Evolutionary conservation across 2,888 invertebrate genomes (phyloP), one percentile per base, ranked within the genome.

Genomic region (Podotricha telesiphe): DNA sequence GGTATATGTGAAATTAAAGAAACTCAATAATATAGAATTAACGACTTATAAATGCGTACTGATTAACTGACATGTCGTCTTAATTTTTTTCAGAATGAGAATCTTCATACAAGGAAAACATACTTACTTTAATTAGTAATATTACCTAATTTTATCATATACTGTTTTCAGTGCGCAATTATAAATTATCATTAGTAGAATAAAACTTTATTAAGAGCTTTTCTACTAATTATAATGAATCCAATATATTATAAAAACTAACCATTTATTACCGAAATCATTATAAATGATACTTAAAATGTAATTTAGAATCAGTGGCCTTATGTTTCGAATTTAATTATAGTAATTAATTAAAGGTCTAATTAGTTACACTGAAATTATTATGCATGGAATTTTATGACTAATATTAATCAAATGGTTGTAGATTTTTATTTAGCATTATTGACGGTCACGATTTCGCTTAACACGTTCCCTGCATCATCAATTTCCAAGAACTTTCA

Each of bases 301-400:
- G 34, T 37, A 11, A 37, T 55, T 55, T 55, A 55, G 34, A 55
- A 13, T 0, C 55, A 34, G 55, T 55, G n/a, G 45, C 15, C n/a
- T 59, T 45, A 22, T 45, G 45, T 45, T 59, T 22, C 42, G 17
- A 22, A 59, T 45, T 59, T 45, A 59, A 45, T n/a, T 11, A 59
- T 10, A 11, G 22, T 59, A 17, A 28, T 45, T 59, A 45, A 45
- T 45, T 59, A 28, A 20, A 17, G n/a, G n/a, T 22, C 22, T 59
- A 59, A 59, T 59, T 59, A 59, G 28, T 28, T 59, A 45, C 17
- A 17, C 6, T 28, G 59, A 59, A 59, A 59, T 28, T 28, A 45
- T 17, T 45, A 17, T 13, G 42, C n/a, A 2, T 11, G n/a, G 10
- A 45, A 59, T 45, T 59, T 59, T 7, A 45, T 28, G 42, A 45